Percentiles rank a stretch among this genome's conserved stretches.
phyloP scores from a whole-genome alignment of 1,140 invertebrate genomes.

The honey bee (Apis mellifera) region DNA sequence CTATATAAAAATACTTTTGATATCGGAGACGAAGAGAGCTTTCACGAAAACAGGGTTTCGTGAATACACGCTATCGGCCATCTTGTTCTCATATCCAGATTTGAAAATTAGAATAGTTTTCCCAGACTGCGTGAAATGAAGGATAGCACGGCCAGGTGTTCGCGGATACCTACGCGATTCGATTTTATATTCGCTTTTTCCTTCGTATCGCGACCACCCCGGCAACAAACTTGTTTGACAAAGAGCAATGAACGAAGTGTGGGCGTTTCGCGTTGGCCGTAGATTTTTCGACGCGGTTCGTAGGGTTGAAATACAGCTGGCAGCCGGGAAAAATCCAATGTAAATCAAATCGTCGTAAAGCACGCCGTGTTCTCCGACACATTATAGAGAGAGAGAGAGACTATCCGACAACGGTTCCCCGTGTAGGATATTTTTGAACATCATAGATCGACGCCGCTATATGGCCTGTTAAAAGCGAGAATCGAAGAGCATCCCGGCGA shows the following conservation, averaged over 20 bases:
- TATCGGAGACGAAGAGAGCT: too few species aligned
- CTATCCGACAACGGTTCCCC: neutral
- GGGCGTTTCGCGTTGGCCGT: neutral
- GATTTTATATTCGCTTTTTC: slow-evolving; percentile 31
- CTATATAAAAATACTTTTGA: too few species aligned
- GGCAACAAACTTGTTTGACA: slow-evolving; percentile 55
- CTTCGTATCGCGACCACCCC: slow-evolving; percentile 23
- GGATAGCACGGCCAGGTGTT: slow-evolving; percentile 21
- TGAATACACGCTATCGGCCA: too few species aligned
- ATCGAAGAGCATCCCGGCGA: slow-evolving; percentile 6
- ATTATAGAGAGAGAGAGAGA: slow-evolving; percentile 8
- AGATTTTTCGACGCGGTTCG: slow-evolving; percentile 37
- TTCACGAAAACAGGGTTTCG: too few species aligned
- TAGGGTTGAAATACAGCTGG: slow-evolving; percentile 33
- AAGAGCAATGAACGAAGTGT: slow-evolving; percentile 29
- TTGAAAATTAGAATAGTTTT: slow-evolving; percentile 1
- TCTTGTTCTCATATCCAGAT: neutral
- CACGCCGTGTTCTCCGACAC: slow-evolving; percentile 52
- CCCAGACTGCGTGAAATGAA: neutral
- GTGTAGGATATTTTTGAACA: slow-evolving; percentile 13
- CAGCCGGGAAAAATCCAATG: slow-evolving; percentile 57
- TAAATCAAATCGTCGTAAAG: slow-evolving; percentile 66
- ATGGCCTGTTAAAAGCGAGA: slow-evolving; percentile 35
- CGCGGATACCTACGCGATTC: slow-evolving; percentile 31
- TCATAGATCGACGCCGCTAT: slow-evolving; percentile 39